Base-by-base conservation (phyloP, 2,797 vertebrate genomes). In the Microctenopoma lineatum region DNA sequence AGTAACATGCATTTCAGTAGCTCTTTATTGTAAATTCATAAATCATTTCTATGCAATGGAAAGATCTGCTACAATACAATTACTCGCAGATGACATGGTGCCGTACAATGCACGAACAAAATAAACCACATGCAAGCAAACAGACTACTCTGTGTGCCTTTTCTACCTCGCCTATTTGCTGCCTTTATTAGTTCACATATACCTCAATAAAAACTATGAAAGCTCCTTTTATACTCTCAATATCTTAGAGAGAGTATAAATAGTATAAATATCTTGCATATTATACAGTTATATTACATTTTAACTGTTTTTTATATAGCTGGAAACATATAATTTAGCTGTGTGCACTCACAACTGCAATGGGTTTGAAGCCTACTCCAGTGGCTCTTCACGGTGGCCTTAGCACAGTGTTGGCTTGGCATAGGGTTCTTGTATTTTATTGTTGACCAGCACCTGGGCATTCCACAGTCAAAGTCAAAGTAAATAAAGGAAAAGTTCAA, bases 391-490 rank as follows among this genome's bases (percentile, higher is more conserved):
- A 29, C 4, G 27, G 5, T 9, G 36, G 5, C 25, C n/a, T 54
- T 8, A 25, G 16, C 27, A 56, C 11, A 66, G 58, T 26, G 59
- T 1, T 59, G 12, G 67, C 21, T 21, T 21, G 21, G 21, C 21
- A 21, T 21, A 21, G 21, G 21, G 21, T 21, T 21, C 21, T 21
- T 21, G 21, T 21, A 21, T 21, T 21, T 21, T 21, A 21, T 21
- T 21, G 21, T 70, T 73, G 71, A 27, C 57, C 39, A 21, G 21
- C 21, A 21, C 21, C 21, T 21, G 21, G 2, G 57, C 36, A 64
- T 69, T 85, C 48, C 45, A 47, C 4, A 81, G 78, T 76, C 55
- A 39, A 50, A 77, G 68, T 48, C 42, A 34, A n/a, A 29, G 55
- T 52, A 67, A 74, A 76, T 21, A 50, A 52, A 66, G 7, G 11